Evolutionary conservation across 2,797 vertebrate genomes (phyloP).

Genomic region (Microcaecilia unicolor): DNA sequence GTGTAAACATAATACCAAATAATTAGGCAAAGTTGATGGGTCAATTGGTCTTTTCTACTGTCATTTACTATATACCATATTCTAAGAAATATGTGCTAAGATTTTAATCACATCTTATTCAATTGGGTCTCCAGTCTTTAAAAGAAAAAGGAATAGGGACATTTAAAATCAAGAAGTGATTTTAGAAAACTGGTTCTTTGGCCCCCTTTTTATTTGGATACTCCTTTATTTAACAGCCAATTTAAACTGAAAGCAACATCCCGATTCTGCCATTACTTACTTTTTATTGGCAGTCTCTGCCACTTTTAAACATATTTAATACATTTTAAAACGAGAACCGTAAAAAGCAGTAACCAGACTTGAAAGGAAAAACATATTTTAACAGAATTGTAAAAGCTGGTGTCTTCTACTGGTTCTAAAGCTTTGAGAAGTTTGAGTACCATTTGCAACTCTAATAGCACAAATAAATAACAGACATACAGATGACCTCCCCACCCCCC

Average conservation of each 20-base stretch:
- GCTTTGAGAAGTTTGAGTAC: conserved; percentile 31
- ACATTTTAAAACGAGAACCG: conserved; percentile 70
- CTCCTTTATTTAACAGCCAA: conserved; percentile 59
- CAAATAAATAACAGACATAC: conserved; percentile 9
- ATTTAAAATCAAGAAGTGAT: too few species aligned
- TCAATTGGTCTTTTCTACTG: too few species aligned
- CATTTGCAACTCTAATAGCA: too few species aligned
- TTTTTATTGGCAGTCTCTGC: conserved; percentile 68
- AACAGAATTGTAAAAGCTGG: conserved; percentile 55
- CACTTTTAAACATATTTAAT: conserved; percentile 71
- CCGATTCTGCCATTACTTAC: conserved; percentile 54
- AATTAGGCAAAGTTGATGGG: too few species aligned
- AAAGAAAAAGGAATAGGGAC: too few species aligned
- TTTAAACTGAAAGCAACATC: conserved; percentile 70
- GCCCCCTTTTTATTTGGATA: conserved; percentile 57
- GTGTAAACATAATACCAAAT: too few species aligned
- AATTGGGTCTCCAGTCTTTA: too few species aligned
- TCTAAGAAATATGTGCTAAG: too few species aligned
- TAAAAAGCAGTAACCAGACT: conserved; percentile 64
- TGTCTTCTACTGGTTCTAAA: conserved; percentile 61
- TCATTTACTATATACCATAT: too few species aligned
- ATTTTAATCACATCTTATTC: too few species aligned
- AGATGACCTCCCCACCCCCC: conserved; percentile 1
- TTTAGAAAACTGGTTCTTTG: conserved; percentile 30
- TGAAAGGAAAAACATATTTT: conserved; percentile 58